phyloP scores from a whole-genome alignment of 2,888 invertebrate species.

The Blastobasis lacticolella region DNA sequence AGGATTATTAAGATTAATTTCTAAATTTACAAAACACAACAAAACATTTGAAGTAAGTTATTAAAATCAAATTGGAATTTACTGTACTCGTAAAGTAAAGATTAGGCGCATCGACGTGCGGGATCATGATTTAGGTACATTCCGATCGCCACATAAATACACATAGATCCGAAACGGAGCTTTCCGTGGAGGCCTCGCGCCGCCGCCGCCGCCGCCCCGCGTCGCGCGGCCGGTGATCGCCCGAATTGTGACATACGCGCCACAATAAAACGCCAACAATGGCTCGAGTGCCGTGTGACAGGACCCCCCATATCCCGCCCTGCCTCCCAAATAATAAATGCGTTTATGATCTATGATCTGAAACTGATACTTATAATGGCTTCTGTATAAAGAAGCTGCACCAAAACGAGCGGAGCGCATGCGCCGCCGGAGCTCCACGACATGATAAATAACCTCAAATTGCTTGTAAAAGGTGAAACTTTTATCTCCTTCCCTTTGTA shows the following conservation, averaged over 20 bases:
- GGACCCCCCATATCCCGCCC: conserved; percentile 62
- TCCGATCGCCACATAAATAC: conserved; percentile 46
- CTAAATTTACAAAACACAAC: conserved; percentile 33
- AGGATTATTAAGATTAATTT: conserved; percentile 51
- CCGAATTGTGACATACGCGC: conserved; percentile 57
- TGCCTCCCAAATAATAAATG: conserved; percentile 55
- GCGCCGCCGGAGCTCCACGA: conserved; percentile 23
- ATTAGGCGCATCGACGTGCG: conserved; percentile 48
- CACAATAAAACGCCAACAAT: conserved; percentile 64
- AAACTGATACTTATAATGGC: conserved; percentile 74
- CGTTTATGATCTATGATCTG: conserved; percentile 73
- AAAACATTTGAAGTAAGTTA: conserved; percentile 54
- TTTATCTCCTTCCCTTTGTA: conserved; percentile 57
- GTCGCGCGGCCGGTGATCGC: conserved; percentile 29
- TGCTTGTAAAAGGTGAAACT: conserved; percentile 67
- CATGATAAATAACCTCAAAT: conserved; percentile 70
- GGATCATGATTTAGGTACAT: conserved; percentile 57
- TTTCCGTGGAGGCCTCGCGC: conserved; percentile 38
- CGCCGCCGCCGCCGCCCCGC: too few species aligned
- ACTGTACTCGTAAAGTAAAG: conserved; percentile 65
- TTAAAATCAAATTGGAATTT: conserved; percentile 67
- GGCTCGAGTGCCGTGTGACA: conserved; percentile 45
- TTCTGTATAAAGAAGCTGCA: conserved; percentile 70
- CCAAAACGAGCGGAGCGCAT: conserved; percentile 32
- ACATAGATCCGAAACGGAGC: conserved; percentile 42